phyloP scores from a whole-genome alignment of 2,888 invertebrate species.

The Penaeus monodon region DNA sequence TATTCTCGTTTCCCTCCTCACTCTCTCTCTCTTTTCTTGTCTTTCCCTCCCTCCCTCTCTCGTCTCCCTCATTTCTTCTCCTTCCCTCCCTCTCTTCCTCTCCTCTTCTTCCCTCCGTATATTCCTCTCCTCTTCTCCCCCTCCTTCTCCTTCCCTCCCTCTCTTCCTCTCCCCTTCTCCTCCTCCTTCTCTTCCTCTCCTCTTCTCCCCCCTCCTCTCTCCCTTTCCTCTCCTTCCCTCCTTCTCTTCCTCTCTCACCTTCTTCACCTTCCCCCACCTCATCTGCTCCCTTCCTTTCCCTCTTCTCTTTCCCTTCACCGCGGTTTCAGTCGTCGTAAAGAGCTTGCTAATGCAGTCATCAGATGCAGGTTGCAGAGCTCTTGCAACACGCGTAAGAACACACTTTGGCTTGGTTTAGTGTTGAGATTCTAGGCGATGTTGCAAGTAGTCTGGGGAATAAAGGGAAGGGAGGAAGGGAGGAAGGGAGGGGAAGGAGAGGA shows the following conservation, averaged over 20 bases:
- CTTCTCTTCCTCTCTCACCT: not conserved
- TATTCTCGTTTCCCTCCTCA: no score
- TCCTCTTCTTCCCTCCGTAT: not conserved
- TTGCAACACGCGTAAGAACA: no score
- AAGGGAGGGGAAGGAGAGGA: no score
- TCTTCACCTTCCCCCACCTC: not conserved
- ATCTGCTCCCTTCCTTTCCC: not conserved
- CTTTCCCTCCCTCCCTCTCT: not conserved
- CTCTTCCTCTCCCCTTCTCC: not conserved
- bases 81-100: not conserved
- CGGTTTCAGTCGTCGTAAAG: no score
- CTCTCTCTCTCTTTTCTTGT: not conserved
- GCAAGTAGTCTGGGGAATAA: no score
- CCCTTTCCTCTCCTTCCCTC: not conserved
- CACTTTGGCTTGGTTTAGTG: no score
- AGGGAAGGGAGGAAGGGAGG: no score
- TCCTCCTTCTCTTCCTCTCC: not conserved
- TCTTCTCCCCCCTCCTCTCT: not conserved
- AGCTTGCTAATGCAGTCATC: no score
- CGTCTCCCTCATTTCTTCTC: not conserved
- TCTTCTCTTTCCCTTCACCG: not conserved
- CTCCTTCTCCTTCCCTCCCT: not conserved
- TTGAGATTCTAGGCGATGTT: no score
- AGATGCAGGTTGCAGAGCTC: no score
- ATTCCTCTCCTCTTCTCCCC: not conserved